A percentile compares a stretch with the other conserved stretches of the same genome.
These are phyloP conservation scores for Heptranchias perlo DNA, from an alignment of 2,113 vertebrate species.

Conservation along the genomic window DNA sequence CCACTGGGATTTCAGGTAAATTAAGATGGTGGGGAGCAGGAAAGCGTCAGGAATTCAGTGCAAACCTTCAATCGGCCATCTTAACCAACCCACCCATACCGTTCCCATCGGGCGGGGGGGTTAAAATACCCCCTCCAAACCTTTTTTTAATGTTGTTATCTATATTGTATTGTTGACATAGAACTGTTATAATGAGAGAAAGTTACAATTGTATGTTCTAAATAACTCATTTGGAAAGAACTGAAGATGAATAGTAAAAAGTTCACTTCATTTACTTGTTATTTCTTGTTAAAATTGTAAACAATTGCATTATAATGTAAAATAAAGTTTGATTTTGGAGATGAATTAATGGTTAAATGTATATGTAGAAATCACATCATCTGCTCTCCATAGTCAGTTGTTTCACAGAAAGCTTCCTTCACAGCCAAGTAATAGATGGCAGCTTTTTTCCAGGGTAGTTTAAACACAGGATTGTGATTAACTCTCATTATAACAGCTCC, in stretches of 20 bases:
- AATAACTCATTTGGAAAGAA: not conserved
- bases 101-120: too few species aligned
- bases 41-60: too few species aligned
- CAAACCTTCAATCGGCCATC: too few species aligned
- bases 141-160: not conserved
- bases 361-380: not conserved
- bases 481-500: too few species aligned
- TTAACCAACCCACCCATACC: too few species aligned
- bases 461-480: too few species aligned
- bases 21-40: too few species aligned
- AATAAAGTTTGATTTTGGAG: not conserved
- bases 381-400: not conserved
- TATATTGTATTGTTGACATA: not conserved
- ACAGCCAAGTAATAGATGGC: too few species aligned
- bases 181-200: not conserved
- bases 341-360: not conserved
- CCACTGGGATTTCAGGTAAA: too few species aligned
- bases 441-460: too few species aligned
- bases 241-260: not conserved
- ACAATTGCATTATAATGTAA: not conserved
- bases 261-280: not conserved
- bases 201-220: not conserved
- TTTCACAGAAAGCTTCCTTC: not conserved
- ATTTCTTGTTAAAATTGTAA: not conserved
- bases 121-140: not conserved